phyloP scores from a whole-genome alignment of 2,797 vertebrate species.

The Neopelma chrysocephalum region DNA sequence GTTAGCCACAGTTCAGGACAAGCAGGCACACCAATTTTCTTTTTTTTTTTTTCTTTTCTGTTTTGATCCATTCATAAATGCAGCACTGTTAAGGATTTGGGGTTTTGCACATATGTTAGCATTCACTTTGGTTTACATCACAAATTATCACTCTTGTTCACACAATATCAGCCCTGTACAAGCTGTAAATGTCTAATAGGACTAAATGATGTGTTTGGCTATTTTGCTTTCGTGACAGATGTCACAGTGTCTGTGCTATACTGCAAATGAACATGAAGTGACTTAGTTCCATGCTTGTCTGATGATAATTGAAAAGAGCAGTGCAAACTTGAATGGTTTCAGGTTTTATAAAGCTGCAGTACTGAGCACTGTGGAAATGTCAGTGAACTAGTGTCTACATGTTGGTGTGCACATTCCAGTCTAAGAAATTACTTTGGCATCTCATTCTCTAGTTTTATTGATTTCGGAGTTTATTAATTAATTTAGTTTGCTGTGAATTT shows the following conservation, averaged over 20 bases:
- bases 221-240: neutral
- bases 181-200: neutral
- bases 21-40: neutral
- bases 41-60: neutral
- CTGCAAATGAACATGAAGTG: neutral
- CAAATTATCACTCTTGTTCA: neutral
- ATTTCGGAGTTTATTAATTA: neutral
- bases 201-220: neutral
- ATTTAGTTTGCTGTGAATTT: rapidly evolving
- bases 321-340: neutral
- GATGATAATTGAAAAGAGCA: neutral
- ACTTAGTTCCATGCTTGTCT: neutral
- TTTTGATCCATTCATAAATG: neutral
- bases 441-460: neutral
- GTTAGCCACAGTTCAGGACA: neutral
- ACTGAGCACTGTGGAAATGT: neutral
- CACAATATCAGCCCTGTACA: neutral
- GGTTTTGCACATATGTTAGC: neutral
- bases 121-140: neutral
- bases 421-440: neutral
- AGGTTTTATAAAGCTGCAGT: neutral
- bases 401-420: neutral
- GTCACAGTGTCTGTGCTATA: neutral
- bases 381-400: neutral
- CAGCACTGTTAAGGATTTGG: neutral